phyloP scores from a whole-genome alignment of 2,888 invertebrate species.

The Perizoma flavofasciatum region DNA sequence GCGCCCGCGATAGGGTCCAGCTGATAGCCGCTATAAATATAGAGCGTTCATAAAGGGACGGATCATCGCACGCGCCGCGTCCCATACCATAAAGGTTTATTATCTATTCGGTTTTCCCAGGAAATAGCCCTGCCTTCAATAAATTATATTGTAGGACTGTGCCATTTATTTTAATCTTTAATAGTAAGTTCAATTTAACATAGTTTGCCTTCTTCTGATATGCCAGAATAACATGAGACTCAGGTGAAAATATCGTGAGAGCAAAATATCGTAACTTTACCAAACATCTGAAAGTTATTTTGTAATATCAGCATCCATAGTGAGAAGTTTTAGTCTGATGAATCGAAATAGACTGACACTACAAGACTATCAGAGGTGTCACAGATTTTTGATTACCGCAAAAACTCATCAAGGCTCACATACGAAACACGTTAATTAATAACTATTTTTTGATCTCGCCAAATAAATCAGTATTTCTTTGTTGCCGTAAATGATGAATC shows the following conservation, averaged over 20 bases:
- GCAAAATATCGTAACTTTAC: no score
- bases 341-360: no score
- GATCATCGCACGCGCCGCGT: constrained; percentile 40
- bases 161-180: constrained; percentile 12
- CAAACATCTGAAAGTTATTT: no score
- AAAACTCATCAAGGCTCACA: constrained; percentile 22
- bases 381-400: constrained; percentile 12
- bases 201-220: no score
- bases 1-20: constrained; percentile 34
- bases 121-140: constrained; percentile 25
- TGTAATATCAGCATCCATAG: no score
- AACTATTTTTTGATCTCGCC: constrained; percentile 28
- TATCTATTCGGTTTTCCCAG: constrained; percentile 34
- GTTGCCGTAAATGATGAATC: constrained; percentile 35
- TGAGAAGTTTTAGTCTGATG: no score
- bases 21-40: constrained; percentile 37
- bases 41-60: constrained; percentile 41
- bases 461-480: constrained; percentile 35
- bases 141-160: constrained; percentile 13
- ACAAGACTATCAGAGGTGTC: background rate
- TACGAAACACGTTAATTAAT: constrained; percentile 32
- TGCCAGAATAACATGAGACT: no score
- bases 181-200: no score
- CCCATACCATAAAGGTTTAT: constrained; percentile 47
- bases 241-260: no score